A percentile compares a stretch with the other conserved stretches of the same genome.
Conservation (phyloP, 2,113 vertebrate genomes). For the Phaethon lepturus region DNA sequence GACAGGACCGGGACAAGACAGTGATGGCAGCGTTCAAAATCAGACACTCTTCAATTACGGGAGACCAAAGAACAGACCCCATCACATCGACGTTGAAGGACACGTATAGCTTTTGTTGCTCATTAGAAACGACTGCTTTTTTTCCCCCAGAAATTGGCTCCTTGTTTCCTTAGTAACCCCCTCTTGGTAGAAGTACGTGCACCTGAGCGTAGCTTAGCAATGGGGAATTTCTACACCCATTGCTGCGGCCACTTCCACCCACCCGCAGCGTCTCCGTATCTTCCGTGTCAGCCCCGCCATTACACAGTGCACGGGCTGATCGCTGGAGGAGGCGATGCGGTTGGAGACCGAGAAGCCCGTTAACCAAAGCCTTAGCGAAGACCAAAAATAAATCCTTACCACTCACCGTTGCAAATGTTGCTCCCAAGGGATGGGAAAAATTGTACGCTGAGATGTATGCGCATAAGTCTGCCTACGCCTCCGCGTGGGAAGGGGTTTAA, state of each 20-base stretch:
- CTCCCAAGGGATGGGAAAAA: slow-evolving; percentile 15
- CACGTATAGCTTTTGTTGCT: not conserved
- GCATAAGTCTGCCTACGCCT: slow-evolving; percentile 31
- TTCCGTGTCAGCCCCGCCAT: not conserved
- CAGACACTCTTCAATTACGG: not conserved
- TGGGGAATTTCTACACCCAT: not conserved
- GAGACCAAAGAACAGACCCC: not conserved
- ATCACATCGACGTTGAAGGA: not conserved
- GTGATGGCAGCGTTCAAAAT: not conserved
- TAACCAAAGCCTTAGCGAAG: not conserved
- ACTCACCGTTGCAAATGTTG: not conserved
- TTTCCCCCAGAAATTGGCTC: not conserved
- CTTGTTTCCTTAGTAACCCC: slow-evolving; percentile 54
- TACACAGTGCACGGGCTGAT: accelerated
- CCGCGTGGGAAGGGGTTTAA: slow-evolving; percentile 55
- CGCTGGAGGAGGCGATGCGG: not conserved
- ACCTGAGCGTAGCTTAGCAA: not conserved
- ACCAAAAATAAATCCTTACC: slow-evolving; percentile 27
- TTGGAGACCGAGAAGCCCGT: not conserved
- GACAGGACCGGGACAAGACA: not conserved
- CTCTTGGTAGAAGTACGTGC: not conserved
- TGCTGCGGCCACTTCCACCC: not conserved
- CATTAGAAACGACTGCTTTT: not conserved
- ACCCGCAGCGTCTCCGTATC: accelerated
- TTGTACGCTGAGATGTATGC: not conserved